Conservation (phyloP, 2,888 invertebrate species). For the Oscheius sp. region DNA sequence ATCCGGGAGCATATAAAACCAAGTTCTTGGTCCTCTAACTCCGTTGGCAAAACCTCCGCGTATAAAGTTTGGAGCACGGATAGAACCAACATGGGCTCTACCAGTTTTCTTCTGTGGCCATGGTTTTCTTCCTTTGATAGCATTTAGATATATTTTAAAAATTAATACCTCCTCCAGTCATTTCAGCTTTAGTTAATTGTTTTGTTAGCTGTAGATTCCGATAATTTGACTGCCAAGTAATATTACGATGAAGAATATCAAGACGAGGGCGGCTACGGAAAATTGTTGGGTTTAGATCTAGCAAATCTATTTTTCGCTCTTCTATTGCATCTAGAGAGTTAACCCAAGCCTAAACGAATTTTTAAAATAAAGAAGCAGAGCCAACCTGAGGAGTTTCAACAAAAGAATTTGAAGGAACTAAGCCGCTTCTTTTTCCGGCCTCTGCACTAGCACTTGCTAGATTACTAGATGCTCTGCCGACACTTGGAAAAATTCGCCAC, state of each 20-base stretch:
- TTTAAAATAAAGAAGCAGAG: not conserved
- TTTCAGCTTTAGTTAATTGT: conserved; percentile 84
- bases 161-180: conserved; percentile 81
- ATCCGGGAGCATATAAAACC: conserved; percentile 92
- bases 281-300: conserved; percentile 84
- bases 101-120: conserved; percentile 97
- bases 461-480: too few relatives aligned
- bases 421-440: not conserved
- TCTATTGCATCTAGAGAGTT: conserved; percentile 44
- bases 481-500: not conserved
- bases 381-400: conserved; percentile 44
- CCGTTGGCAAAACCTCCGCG: conserved; percentile 85
- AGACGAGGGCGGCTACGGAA: conserved; percentile 63
- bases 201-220: conserved; percentile 78
- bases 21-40: conserved; percentile 86
- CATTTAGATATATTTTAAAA: not conserved
- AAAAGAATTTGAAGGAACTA: conserved; percentile 46
- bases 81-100: conserved; percentile 88
- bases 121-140: conserved; percentile 77
- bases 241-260: conserved; percentile 75
- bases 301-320: conserved; percentile 41
- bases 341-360: conserved; percentile 43
- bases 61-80: conserved; percentile 80
- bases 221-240: conserved; percentile 74
- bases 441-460: not conserved